Evolutionary conservation across 2,797 vertebrate genomes (phyloP).

Genomic region (Rousettus madagascariensis): DNA sequence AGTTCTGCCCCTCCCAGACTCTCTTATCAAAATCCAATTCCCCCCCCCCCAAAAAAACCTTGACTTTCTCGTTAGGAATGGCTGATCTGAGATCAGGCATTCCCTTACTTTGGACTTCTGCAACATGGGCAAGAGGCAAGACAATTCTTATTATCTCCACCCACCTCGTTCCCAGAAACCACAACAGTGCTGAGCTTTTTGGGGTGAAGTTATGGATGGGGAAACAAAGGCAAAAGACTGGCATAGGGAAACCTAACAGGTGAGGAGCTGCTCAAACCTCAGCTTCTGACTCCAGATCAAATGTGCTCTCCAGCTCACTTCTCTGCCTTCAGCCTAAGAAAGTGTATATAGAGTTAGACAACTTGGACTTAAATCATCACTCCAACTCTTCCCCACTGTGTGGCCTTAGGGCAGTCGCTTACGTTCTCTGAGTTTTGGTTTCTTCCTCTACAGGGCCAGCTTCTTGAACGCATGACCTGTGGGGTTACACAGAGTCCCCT

Average conservation of each 20-base stretch:
- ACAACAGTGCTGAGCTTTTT: background rate
- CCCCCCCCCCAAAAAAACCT: background rate
- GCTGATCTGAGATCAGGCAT: background rate
- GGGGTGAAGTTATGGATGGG: background rate
- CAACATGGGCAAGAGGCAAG: background rate
- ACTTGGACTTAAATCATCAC: background rate
- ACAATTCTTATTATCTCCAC: too few species aligned
- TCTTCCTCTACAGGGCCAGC: background rate
- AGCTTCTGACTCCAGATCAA: background rate
- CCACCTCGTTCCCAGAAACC: background rate
- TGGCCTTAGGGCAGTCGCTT: background rate
- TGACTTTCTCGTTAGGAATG: background rate
- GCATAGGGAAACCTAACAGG: background rate
- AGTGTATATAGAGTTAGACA: background rate
- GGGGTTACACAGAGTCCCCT: background rate
- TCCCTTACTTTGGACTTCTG: background rate
- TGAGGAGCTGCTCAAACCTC: background rate
- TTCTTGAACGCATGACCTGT: background rate
- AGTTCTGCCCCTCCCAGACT: background rate
- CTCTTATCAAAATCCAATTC: background rate
- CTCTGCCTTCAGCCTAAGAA: background rate
- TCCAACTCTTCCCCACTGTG: background rate
- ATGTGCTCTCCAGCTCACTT: rapidly evolving
- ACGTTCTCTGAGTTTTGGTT: background rate
- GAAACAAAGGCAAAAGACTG: background rate